A percentile compares a stretch with the other conserved stretches of the same genome.
Evolutionary conservation across 2,888 invertebrate species (phyloP).

Genomic region (Pharmacophagus antenor): DNA sequence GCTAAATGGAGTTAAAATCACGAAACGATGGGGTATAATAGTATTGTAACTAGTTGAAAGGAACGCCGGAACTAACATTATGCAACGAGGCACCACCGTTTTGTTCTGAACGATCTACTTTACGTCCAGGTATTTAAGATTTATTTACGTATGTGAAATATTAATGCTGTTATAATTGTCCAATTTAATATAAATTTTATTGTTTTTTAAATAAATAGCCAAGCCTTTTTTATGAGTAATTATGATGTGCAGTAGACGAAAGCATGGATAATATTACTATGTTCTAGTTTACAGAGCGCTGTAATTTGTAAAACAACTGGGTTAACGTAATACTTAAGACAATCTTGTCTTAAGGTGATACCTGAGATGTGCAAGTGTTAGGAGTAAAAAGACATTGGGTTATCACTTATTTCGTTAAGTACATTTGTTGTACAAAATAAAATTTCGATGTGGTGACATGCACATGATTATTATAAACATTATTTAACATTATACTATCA

Average conservation of each 20-base stretch:
- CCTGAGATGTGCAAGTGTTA: not conserved
- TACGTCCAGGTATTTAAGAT: slow-evolving; percentile 2
- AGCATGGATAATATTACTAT: not conserved
- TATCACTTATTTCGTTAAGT: not conserved
- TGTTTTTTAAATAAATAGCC: too few relatives aligned
- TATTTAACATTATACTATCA: too few relatives aligned
- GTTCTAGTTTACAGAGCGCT: not conserved
- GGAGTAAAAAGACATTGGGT: not conserved
- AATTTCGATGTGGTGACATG: too few relatives aligned
- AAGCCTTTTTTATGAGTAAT: too few relatives aligned
- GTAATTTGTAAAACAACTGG: too few relatives aligned
- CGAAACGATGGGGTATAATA: slow-evolving; percentile 7
- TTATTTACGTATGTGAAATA: not conserved
- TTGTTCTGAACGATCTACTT: slow-evolving; percentile 4
- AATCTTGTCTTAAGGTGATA: not conserved
- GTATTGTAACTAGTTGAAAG: slow-evolving; percentile 12
- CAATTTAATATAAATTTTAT: too few relatives aligned
- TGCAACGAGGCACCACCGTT: slow-evolving; percentile 47
- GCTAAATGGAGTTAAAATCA: slow-evolving; percentile 13
- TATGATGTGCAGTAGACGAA: too few relatives aligned
- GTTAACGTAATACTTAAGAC: not conserved
- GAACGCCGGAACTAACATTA: slow-evolving; percentile 50
- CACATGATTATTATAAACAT: too few relatives aligned
- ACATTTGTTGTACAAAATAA: too few relatives aligned
- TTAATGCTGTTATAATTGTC: not conserved